Evolutionary conservation across 2,113 vertebrate species (phyloP), one percentile per base, ranked within the genome.

Genomic region (Romanogobio albipinnatus): DNA sequence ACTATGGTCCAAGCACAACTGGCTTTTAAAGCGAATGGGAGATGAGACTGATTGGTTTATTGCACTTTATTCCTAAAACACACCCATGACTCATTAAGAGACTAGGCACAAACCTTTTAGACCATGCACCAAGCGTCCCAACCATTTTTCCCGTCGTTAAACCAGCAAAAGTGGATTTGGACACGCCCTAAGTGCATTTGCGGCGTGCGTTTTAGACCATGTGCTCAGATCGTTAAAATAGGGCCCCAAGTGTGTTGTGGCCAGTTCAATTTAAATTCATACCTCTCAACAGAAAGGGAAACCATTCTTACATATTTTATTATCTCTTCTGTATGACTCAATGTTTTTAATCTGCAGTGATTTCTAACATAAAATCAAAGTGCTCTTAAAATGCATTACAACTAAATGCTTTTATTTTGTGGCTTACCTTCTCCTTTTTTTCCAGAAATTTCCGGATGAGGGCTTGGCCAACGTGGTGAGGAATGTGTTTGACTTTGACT

Each of bases 401-500:
- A 47, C 5, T 8, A 49, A 74, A 26, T 0, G 11, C 70, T 14
- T 47, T 47, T 73, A 22, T 24, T n/a, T 24, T 24, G 10, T 10
- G 47, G n/a, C 58, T 68, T 10, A 13, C 36, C 4, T 11, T 19
- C 26, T 84, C 33, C 15, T 26, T 36, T n/a, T 49, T 13, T 82
- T 66, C 62, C 93, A 99, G 98, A 98, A 95, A 94, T 99, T 98
- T 92, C 98, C 98, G 4, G 82, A 91, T 1, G 98, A 99, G 93
- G 98, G 98, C 84, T 93, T 99, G 43, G 94, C 98, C 85, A 97
- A 91, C 53, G 98, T 98, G 87, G 96, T 99, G 89, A 95, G 96
- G 61, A 99, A 99, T 0, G 97, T 99, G 7, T 99, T 99, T 85
- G 98, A 99, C 92, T 99, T 99, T 51, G 98, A 99, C 91, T 97